Conservation (phyloP, 2,888 invertebrate species). For the Erebia epiphron region DNA sequence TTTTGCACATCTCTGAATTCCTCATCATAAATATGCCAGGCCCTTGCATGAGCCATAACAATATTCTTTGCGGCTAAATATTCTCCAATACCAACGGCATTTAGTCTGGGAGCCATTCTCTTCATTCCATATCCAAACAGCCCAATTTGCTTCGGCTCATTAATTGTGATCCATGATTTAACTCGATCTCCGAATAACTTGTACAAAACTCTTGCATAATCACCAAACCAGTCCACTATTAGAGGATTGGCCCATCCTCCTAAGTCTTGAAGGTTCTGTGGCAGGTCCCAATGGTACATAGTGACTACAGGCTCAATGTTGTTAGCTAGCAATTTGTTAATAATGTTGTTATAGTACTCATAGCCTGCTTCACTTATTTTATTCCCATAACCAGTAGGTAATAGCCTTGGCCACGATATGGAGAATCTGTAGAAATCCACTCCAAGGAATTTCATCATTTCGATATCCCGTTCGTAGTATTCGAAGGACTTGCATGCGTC, state of each 20-base stretch:
- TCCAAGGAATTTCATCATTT: slow-evolving; percentile 69
- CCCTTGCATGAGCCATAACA: slow-evolving; percentile 82
- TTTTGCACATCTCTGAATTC: slow-evolving; percentile 59
- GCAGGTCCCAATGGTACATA: slow-evolving; percentile 82
- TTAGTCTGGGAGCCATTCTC: slow-evolving; percentile 62
- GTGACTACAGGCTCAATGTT: slow-evolving; percentile 84
- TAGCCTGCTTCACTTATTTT: slow-evolving; percentile 83
- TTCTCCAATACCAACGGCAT: slow-evolving; percentile 72
- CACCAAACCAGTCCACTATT: slow-evolving; percentile 73
- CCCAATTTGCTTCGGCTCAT: slow-evolving; percentile 78
- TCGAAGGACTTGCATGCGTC: slow-evolving; percentile 84
- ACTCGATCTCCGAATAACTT: slow-evolving; percentile 75
- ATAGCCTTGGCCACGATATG: slow-evolving; percentile 85
- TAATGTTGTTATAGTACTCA: slow-evolving; percentile 85
- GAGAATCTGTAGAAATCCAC: slow-evolving; percentile 83
- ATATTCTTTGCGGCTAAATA: slow-evolving; percentile 78
- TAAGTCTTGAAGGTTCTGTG: slow-evolving; percentile 78
- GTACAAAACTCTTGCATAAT: slow-evolving; percentile 74
- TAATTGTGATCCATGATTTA: slow-evolving; percentile 83
- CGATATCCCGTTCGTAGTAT: slow-evolving; percentile 80
- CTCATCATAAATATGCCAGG: slow-evolving; percentile 71
- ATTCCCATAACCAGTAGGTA: slow-evolving; percentile 82
- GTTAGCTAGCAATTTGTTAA: slow-evolving; percentile 82
- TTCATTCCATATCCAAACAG: slow-evolving; percentile 71
- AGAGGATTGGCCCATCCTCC: slow-evolving; percentile 81